phyloP scores from a whole-genome alignment of 2,797 vertebrate species.

The Anas acuta region DNA sequence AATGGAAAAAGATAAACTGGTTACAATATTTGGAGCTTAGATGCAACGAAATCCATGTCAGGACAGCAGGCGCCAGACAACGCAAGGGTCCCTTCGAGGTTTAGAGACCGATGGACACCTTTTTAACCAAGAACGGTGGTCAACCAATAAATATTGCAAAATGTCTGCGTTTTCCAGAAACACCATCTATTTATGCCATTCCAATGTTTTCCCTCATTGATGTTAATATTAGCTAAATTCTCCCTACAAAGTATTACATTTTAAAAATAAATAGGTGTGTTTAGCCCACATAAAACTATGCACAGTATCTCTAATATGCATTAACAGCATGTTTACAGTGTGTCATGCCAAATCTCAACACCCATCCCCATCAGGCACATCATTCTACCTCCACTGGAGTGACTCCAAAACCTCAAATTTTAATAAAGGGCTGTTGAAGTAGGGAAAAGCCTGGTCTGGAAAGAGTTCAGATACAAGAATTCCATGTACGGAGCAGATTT shows the following conservation, averaged over 20 bases:
- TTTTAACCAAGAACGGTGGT: neutral
- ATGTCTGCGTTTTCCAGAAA: neutral
- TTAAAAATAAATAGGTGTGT: neutral
- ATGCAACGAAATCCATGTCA: neutral
- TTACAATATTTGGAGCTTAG: neutral
- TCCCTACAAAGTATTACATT: neutral
- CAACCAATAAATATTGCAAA: neutral
- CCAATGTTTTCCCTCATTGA: neutral
- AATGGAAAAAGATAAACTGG: neutral
- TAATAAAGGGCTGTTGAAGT: conserved; percentile 26
- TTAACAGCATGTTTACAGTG: neutral
- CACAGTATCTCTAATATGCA: neutral
- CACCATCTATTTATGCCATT: neutral
- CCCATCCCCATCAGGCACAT: neutral
- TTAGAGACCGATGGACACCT: neutral
- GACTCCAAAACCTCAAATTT: conserved; percentile 21
- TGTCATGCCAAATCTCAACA: conserved; percentile 26
- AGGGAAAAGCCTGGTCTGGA: conserved; percentile 46
- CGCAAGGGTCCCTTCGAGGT: neutral
- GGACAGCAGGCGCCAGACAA: neutral
- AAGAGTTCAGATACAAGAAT: conserved; percentile 44
- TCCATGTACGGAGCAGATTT: conserved; percentile 30
- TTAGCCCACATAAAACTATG: conserved; percentile 18
- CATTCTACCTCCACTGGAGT: neutral
- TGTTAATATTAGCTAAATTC: neutral